Conservation (phyloP, 2,888 invertebrate species). For the Trissolcus japonicus region DNA sequence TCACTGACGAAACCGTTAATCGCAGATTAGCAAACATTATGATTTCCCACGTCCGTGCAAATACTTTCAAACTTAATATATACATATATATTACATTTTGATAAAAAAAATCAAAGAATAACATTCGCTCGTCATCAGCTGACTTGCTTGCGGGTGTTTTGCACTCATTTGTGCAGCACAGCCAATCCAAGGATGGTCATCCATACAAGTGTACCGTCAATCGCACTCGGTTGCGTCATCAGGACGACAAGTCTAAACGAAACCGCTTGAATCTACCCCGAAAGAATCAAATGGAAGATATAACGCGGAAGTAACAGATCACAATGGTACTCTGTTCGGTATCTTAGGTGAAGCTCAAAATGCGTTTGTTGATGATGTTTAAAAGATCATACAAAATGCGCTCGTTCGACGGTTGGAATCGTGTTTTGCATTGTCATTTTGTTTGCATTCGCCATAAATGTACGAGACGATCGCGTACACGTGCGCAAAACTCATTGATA, state of each 20-base stretch:
- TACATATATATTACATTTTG: slow-evolving; percentile 55
- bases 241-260: slow-evolving; percentile 22
- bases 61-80: slow-evolving; percentile 56
- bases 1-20: neutral
- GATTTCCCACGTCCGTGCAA: slow-evolving; percentile 31
- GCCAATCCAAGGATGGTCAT: slow-evolving; percentile 65
- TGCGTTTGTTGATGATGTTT: too few relatives aligned
- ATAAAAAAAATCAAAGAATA: slow-evolving; percentile 30
- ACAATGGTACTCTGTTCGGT: slow-evolving; percentile 44
- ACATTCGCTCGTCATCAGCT: neutral
- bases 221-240: slow-evolving; percentile 18
- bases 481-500: too few relatives aligned
- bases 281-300: slow-evolving; percentile 64
- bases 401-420: too few relatives aligned
- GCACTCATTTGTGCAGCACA: slow-evolving; percentile 35
- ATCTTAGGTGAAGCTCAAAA: too few relatives aligned
- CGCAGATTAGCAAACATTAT: neutral
- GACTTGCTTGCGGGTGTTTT: slow-evolving; percentile 6
- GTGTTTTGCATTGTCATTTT: neutral
- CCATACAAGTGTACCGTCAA: slow-evolving; percentile 20
- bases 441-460: slow-evolving; percentile 16
- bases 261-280: slow-evolving; percentile 30
- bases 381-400: too few relatives aligned
- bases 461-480: too few relatives aligned
- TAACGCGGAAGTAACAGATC: slow-evolving; percentile 59